Evolutionary conservation across 2,888 invertebrate genomes (phyloP).

Genomic region (Dendrolimus pini): DNA sequence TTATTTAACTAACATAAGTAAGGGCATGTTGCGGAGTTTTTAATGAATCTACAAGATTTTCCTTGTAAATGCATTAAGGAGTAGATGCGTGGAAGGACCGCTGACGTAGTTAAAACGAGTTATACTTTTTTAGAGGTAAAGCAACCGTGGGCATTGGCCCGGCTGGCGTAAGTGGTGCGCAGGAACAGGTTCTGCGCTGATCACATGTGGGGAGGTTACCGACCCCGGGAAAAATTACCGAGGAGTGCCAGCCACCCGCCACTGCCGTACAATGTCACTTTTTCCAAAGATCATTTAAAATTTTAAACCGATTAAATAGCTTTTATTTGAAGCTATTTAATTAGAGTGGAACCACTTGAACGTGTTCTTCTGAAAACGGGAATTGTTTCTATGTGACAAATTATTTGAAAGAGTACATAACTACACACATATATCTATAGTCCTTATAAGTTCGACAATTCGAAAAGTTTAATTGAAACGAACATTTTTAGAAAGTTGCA

Average conservation of each 20-base stretch:
- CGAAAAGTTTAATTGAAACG: too few species aligned
- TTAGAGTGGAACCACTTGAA: too few species aligned
- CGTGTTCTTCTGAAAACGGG: too few species aligned
- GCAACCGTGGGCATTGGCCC: constrained; percentile 33
- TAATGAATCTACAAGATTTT: not conserved
- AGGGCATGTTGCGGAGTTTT: too few species aligned
- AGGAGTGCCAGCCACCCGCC: constrained; percentile 34
- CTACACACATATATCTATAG: too few species aligned
- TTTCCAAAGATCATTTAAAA: not conserved
- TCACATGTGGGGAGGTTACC: constrained; percentile 62
- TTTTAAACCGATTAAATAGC: too few species aligned
- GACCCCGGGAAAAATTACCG: constrained; percentile 58
- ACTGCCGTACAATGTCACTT: constrained; percentile 19
- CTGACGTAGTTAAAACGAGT: constrained; percentile 13
- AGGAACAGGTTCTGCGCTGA: constrained; percentile 64
- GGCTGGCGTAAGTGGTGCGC: constrained; percentile 49
- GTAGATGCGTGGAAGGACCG: not conserved
- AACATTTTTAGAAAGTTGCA: too few species aligned
- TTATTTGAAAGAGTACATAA: too few species aligned
- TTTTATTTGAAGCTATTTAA: too few species aligned
- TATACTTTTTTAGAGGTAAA: constrained; percentile 29
- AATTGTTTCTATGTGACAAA: too few species aligned
- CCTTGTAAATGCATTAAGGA: not conserved
- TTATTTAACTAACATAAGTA: too few species aligned
- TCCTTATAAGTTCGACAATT: too few species aligned